Conservation (phyloP, 2,888 invertebrate species). For the Ypsolopha scabrella region DNA sequence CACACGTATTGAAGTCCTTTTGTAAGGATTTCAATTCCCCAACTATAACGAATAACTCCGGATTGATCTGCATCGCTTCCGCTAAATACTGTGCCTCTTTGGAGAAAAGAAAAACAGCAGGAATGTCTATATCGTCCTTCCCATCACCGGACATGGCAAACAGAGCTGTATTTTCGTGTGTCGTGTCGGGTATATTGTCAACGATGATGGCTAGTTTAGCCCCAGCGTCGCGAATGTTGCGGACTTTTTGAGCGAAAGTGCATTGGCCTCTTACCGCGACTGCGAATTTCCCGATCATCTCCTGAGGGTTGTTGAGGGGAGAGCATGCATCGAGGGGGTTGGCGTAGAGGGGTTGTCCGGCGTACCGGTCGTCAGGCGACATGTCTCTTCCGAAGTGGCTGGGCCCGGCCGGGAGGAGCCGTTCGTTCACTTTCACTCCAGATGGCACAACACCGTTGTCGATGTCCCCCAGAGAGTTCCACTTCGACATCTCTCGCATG, state of each 20-base stretch:
- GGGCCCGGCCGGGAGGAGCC: constrained; percentile 78
- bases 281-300: constrained; percentile 79
- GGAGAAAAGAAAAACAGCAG: constrained; percentile 90
- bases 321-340: constrained; percentile 78
- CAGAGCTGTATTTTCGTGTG: constrained; percentile 80
- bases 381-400: constrained; percentile 91
- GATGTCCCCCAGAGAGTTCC: constrained; percentile 80
- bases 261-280: constrained; percentile 93
- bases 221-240: constrained; percentile 84
- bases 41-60: constrained; percentile 65
- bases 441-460: constrained; percentile 51
- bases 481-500: constrained; percentile 97
- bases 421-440: constrained; percentile 31
- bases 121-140: constrained; percentile 85
- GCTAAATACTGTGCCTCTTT: constrained; percentile 80
- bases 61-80: constrained; percentile 66
- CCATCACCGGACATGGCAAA: constrained; percentile 99
- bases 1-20: constrained; percentile 30
- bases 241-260: constrained; percentile 95
- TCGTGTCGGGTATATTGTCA: constrained; percentile 84
- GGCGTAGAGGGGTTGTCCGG: constrained; percentile 75
- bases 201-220: constrained; percentile 88
- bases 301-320: constrained; percentile 65
- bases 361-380: constrained; percentile 71
- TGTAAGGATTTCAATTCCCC: constrained; percentile 56